These are phyloP conservation scores for Oryctes rhinoceros DNA, from an alignment of 1,140 invertebrate genomes.

Conservation along the genomic window DNA sequence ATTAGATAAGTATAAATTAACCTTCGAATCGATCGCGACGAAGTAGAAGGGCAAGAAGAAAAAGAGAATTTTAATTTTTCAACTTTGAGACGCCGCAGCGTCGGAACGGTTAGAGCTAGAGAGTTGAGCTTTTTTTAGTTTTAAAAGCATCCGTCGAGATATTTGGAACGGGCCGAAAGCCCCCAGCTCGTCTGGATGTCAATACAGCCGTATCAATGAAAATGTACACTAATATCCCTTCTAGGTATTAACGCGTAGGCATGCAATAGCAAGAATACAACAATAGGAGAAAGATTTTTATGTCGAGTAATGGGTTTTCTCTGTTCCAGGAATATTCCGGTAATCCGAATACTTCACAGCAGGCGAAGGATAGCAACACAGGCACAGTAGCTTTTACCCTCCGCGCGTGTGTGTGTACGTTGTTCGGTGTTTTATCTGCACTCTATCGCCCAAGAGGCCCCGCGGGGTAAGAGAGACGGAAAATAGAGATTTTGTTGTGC, in stretches of 20 bases:
- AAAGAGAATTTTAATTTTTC: no score
- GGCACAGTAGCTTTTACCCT: neutral
- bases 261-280: neutral
- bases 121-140: no score
- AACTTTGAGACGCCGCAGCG: no score
- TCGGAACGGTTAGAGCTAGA: no score
- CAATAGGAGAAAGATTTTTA: conserved; percentile 15
- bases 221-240: neutral
- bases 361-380: no score
- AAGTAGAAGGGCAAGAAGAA: no score
- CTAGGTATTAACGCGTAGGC: neutral
- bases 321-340: neutral
- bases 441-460: neutral
- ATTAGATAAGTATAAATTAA: no score
- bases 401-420: neutral
- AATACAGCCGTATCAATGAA: no score
- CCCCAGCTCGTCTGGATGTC: no score
- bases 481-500: neutral
- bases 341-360: neutral
- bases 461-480: neutral
- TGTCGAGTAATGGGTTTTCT: conserved; percentile 1
- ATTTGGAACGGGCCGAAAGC: no score
- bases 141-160: no score
- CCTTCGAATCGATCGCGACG: no score
- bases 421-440: neutral